Conservation (phyloP, 1,140 invertebrate genomes). For the Drosophila athabasca region DNA sequence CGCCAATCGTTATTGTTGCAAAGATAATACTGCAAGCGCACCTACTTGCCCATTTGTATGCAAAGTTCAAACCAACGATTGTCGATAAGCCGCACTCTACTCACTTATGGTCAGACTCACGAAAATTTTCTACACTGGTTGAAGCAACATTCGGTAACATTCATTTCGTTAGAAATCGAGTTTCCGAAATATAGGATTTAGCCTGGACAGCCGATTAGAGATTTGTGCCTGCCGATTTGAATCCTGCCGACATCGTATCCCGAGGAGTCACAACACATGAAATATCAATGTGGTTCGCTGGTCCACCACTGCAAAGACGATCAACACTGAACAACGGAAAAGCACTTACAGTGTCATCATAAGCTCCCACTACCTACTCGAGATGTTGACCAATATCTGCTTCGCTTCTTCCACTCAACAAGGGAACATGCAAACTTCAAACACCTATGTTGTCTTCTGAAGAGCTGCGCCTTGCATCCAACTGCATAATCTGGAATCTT, state of each 20-base stretch:
- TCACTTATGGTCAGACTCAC: constrained; percentile 9
- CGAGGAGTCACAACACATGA: constrained; percentile 8
- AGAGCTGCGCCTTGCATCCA: no score
- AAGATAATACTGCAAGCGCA: no score
- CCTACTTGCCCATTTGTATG: no score
- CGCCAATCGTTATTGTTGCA: no score
- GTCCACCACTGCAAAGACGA: neutral
- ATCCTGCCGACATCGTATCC: constrained; percentile 16
- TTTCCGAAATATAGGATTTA: constrained; percentile 10
- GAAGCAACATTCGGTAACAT: constrained; percentile 14
- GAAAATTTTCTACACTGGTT: constrained; percentile 20
- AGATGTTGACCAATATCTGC: neutral
- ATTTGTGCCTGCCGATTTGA: neutral
- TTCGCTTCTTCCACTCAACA: constrained; percentile 5
- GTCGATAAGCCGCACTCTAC: neutral
- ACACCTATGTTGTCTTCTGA: no score
- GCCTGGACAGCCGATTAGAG: constrained; percentile 1
- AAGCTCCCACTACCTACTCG: neutral
- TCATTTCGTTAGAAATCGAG: constrained; percentile 9
- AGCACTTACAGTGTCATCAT: neutral
- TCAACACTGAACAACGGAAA: neutral
- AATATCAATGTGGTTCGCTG: no score
- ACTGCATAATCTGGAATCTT: no score
- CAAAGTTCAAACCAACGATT: no score
- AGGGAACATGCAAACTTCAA: neutral